These are phyloP conservation scores for Cacatua alba DNA, from an alignment of 2,113 vertebrate species.

Conservation along the genomic window DNA sequence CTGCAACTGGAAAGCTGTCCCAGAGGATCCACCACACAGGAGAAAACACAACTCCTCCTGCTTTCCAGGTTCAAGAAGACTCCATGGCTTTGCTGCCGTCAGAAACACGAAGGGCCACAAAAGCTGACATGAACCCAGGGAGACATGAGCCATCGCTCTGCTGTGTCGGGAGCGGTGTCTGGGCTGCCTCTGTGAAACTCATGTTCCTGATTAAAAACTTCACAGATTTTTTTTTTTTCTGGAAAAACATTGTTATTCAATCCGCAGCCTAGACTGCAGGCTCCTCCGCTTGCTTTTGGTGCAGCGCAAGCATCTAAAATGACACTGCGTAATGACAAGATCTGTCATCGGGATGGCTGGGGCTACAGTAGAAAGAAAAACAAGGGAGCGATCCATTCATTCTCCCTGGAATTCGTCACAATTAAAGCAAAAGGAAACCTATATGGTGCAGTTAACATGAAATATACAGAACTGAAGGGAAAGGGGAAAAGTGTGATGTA, in stretches of 20 bases:
- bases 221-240: not conserved
- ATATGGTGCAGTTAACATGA: not conserved
- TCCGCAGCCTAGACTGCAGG: conserved; percentile 48
- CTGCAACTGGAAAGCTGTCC: not conserved
- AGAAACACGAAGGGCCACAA: not conserved
- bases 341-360: conserved; percentile 33
- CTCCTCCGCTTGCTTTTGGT: conserved; percentile 65
- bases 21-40: fast-evolving
- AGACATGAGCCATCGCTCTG: not conserved
- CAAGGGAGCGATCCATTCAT: not conserved
- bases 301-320: conserved; percentile 64
- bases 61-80: not conserved
- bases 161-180: not conserved
- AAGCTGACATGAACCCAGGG: not conserved
- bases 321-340: conserved; percentile 59
- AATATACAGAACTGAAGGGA: not conserved
- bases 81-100: not conserved
- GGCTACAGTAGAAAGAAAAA: conserved; percentile 48
- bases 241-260: conserved; percentile 65
- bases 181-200: not conserved
- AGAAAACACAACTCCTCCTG: not conserved
- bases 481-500: not conserved
- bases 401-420: conserved; percentile 14
- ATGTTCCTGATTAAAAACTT: conserved; percentile 61
- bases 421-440: conserved; percentile 41